Evolutionary conservation across 2,797 vertebrate species (phyloP).

Genomic region (Chiroxiphia lanceolata): DNA sequence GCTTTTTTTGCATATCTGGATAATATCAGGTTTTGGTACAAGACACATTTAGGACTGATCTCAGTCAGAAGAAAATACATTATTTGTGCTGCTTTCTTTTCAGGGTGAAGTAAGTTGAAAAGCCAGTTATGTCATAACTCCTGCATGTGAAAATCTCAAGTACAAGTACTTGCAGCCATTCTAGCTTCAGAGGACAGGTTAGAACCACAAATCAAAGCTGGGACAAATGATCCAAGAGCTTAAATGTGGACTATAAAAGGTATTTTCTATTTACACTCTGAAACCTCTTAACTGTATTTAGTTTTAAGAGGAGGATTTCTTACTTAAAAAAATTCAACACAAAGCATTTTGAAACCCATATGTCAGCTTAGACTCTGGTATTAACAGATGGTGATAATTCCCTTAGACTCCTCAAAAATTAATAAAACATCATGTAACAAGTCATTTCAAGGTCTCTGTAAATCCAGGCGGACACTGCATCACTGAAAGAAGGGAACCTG

Average conservation of each 20-base stretch:
- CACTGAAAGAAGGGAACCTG: neutral
- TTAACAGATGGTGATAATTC: constrained; percentile 5
- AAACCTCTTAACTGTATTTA: neutral
- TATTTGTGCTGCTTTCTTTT: neutral
- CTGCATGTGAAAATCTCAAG: neutral
- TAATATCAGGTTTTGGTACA: neutral
- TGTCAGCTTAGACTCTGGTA: neutral
- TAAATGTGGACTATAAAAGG: neutral
- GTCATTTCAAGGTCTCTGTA: neutral
- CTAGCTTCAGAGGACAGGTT: neutral
- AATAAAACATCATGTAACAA: neutral
- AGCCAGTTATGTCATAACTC: neutral
- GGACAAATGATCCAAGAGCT: neutral
- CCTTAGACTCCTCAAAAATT: constrained; percentile 6
- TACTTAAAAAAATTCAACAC: neutral
- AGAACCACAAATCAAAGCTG: neutral
- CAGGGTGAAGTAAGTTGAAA: neutral
- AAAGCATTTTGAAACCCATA: neutral
- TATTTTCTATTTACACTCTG: neutral
- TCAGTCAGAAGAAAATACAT: neutral
- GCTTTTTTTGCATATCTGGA: neutral
- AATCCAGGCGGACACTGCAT: neutral
- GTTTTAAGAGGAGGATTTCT: neutral
- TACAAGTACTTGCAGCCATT: neutral
- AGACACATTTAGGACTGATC: neutral